Evolutionary conservation across 2,797 vertebrate genomes (phyloP), one percentile per base, ranked within the genome.

Genomic region (Pitangus sulphuratus): DNA sequence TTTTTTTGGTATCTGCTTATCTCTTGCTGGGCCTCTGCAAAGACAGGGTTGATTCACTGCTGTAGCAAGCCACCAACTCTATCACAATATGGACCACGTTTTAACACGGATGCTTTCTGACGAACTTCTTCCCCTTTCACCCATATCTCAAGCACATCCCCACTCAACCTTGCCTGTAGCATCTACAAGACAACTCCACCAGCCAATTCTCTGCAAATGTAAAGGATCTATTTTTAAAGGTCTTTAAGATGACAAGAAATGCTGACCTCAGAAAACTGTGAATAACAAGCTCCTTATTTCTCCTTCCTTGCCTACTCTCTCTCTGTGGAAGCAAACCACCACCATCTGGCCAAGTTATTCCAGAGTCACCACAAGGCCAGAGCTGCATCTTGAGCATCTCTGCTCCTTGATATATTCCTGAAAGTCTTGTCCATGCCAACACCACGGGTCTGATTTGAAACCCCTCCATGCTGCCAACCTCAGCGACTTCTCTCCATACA

Each of bases 161-260:
- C 18, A 58, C 44, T 83, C 51, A 40, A 21, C 75, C 51, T 74
- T 84, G 71, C 50, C 25, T 61, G 22, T 57, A 69, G 42, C 64
- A 94, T 35, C 35, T 42, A 57, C 0, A 1, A 89, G 62, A 84
- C 48, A 90, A 37, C 47, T 47, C 25, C 58, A 88, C 24, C n/a
- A 90, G 71, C 61, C 84, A 77, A 44, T 76, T 64, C 83, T 66
- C 54, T 35, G 51, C 39, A 82, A 89, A 95, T 39, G 44, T 39
- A 80, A 91, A 91, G 48, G 47, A 48, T 60, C 45, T 92, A 76
- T 93, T 95, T 96, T 91, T 76, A 89, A 77, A 72, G 33, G 13
- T 47, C 50, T 91, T 94, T 61, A 93, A 66, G 74, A 82, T 61
- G 44, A 45, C 45, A 82, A 95, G 66, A 91, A 91, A 93, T 61